Percentiles rank a stretch among this genome's conserved stretches.
Evolutionary conservation across 1,140 invertebrate genomes (phyloP).

Genomic region (Tetragonula clypearis): DNA sequence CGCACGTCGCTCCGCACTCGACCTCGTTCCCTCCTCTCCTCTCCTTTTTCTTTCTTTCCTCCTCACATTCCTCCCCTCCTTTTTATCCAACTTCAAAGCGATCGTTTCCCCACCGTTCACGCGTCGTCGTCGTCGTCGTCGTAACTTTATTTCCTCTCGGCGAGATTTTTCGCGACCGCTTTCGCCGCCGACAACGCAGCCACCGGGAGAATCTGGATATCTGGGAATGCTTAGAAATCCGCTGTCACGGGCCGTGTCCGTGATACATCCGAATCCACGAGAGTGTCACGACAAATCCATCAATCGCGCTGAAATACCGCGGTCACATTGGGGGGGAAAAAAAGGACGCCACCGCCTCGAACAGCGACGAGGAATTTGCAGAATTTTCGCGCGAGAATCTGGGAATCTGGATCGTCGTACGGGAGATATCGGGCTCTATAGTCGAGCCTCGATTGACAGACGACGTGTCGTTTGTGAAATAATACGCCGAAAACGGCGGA

Average conservation of each 20-base stretch:
- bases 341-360: not conserved
- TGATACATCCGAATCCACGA: slow-evolving; percentile 3
- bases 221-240: not conserved
- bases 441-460: not conserved
- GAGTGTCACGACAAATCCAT: slow-evolving; percentile 40
- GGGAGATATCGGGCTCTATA: not conserved
- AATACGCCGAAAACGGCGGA: not conserved
- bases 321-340: not conserved
- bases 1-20: not conserved
- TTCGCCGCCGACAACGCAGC: too few species aligned
- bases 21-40: not conserved
- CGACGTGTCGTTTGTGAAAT: not conserved
- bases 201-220: not conserved
- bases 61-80: not conserved
- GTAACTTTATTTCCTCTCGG: slow-evolving; percentile 31
- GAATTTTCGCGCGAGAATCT: not conserved
- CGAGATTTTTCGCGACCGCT: not conserved
- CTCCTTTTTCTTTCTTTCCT: too few species aligned
- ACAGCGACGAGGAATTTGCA: not conserved
- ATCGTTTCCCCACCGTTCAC: not conserved
- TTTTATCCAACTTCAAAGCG: slow-evolving; percentile 13
- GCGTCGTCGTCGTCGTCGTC: not conserved
- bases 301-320: slow-evolving; percentile 16
- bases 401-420: too few species aligned
- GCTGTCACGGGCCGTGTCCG: not conserved